Evolutionary conservation across 2,888 invertebrate species (phyloP), one percentile per base, ranked within the genome.

Genomic region (Amaurobius ferox): DNA sequence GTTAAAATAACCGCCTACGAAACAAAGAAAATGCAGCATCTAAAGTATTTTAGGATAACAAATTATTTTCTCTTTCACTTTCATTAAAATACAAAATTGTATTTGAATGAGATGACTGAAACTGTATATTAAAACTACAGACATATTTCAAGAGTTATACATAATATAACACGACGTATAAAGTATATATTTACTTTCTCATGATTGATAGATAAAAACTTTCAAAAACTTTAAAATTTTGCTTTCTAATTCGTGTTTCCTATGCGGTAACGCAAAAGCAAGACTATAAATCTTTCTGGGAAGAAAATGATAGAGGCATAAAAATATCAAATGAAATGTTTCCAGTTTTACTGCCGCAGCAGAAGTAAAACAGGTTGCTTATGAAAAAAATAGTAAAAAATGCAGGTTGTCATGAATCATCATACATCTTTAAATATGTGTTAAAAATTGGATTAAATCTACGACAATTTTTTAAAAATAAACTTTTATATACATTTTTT

Each of bases 191-290:
- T 68, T 61, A 55, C 61, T 74, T 81, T 81, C 68, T 62, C 70
- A 74, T 81, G 80, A 81, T 81, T 81, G 73, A 81, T 81, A 74
- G 61, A 62, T 23, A 48, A 72, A 81, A 81, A 39, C 74, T 81
- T 80, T 67, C 67, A 40, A 67, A 81, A 81, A 48, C 74, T 80
- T 30, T 55, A 55, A 55, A 55, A 55, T 55, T 55, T 55, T 55
- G 55, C 2, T 55, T 3, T 23, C 11, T 55, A 55, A 55, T 55
- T 19, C 55, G 55, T 55, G 55, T 55, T 55, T 16, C 16, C 23
- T 23, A 55, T 23, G 55, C 9, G 44, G 44, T 7, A 44, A 16
- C 44, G 5, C 23, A 3, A 23, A 55, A 55, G 23, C 23, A 55
- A 55, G 11, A 11, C 55, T 55, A 55, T 55, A 55, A 55, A 55